These are phyloP conservation scores for Aleiodes alternator DNA, from an alignment of 2,888 invertebrate species.

Conservation along the genomic window DNA sequence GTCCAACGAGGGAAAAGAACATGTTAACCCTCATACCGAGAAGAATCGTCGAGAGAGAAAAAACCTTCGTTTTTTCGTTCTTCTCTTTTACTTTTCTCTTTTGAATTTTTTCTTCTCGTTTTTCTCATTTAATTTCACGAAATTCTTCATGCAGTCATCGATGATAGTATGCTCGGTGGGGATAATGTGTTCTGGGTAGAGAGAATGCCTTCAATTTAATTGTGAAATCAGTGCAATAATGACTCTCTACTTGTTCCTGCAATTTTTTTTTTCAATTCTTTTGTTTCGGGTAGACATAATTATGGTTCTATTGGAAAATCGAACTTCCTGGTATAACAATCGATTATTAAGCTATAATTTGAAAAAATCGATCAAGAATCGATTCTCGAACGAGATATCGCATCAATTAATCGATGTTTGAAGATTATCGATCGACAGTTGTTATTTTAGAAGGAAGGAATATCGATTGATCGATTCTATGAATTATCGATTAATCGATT, in stretches of 20 bases:
- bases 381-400: too few species aligned
- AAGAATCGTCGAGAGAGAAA: slow-evolving; percentile 40
- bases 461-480: too few species aligned
- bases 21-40: slow-evolving; percentile 31
- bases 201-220: slow-evolving; percentile 37
- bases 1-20: slow-evolving; percentile 52
- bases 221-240: slow-evolving; percentile 42
- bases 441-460: too few species aligned
- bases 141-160: neutral
- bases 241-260: neutral
- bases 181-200: slow-evolving; percentile 33
- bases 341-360: too few species aligned
- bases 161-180: neutral
- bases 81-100: slow-evolving; percentile 39
- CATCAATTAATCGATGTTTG: too few species aligned
- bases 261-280: neutral
- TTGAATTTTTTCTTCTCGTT: neutral
- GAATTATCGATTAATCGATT: too few species aligned
- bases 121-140: slow-evolving; percentile 6
- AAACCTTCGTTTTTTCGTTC: slow-evolving; percentile 44
- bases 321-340: too few species aligned
- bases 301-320: too few species aligned
- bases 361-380: too few species aligned
- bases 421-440: too few species aligned
- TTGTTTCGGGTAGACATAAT: neutral